Base-by-base conservation (phyloP, 2,797 vertebrate species). In the Coregonus ussuriensis region DNA sequence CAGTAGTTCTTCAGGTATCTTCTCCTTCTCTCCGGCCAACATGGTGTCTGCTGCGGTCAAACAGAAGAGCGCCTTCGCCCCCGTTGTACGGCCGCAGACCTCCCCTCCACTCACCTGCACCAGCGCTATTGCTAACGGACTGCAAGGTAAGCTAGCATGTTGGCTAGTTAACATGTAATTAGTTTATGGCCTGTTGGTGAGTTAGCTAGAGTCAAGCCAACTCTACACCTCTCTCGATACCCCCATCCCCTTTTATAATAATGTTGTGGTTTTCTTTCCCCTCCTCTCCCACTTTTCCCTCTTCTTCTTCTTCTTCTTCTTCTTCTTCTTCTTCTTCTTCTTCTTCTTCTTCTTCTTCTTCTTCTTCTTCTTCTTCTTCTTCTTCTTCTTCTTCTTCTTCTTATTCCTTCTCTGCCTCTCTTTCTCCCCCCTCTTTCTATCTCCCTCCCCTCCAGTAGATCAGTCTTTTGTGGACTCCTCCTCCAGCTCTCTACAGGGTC, bases 21-120 rank as follows among this genome's bases (percentile, higher is more conserved):
- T 99, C 93, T 99, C 98, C 92, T 99, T 99, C 93, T 99, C 98
- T 87, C 98, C 98, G 84, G 98, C 98, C 91, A 99, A 99, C 95
- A 99, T 99, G 98, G 98, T 99, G 88, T 99, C 98, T 0, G 97
- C 92, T 3, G 92, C 98, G 0, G 98, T 99, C 91, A 99, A 99
- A 83, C 98, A 99, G 95, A 99, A 99, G 96, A 99, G 98, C 81
- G 98, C 98, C 78, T 99, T 99, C 2, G 98, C 98, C 6, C 98
- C 98, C 0, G 98, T 99, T 0, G 97, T 99, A 86, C 96, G 98
- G 93, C 98, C 98, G 67, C 98, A 99, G 83, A 97, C 97, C 74
- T 99, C 98, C 59, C 97, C 98, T 1, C 97, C 98, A 67, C 98
- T 97, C 88, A 98, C 97, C 73, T 99, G 98, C 95, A 99, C 96